These are phyloP conservation scores for Microctenopoma lineatum DNA, from an alignment of 2,797 vertebrate genomes.

Conservation along the genomic window DNA sequence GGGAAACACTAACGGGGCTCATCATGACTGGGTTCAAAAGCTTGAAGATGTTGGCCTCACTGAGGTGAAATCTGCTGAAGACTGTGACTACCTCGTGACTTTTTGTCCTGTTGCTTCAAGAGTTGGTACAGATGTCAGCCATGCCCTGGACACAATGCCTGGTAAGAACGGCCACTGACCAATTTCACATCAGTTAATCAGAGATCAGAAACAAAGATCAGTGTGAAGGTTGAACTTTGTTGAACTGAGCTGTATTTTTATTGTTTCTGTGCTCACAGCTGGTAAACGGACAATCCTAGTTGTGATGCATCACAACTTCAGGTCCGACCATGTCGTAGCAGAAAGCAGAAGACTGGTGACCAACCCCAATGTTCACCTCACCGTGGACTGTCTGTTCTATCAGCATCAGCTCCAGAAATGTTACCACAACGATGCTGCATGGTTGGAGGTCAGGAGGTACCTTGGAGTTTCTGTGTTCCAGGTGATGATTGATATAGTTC, in stretches of 20 bases:
- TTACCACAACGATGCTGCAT: background rate
- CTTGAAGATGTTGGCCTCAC: rapidly evolving
- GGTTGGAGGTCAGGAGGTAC: rapidly evolving
- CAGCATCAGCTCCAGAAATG: background rate
- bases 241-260: background rate
- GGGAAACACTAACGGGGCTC: conserved; percentile 10
- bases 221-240: too few species aligned
- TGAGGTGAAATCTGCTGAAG: rapidly evolving
- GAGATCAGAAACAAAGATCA: too few species aligned
- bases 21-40: background rate
- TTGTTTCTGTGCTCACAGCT: background rate
- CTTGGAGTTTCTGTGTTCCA: rapidly evolving
- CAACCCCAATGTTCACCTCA: background rate
- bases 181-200: background rate
- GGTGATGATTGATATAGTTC: conserved; percentile 29
- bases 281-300: conserved; percentile 45
- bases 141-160: background rate
- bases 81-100: conserved; percentile 33
- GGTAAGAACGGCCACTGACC: conserved; percentile 17
- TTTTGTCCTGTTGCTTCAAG: conserved; percentile 54
- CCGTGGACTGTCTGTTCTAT: conserved; percentile 44
- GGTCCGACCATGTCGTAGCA: rapidly evolving
- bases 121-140: conserved; percentile 25
- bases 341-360: conserved; percentile 5
- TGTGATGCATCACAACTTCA: conserved; percentile 60